A percentile compares a stretch with the other conserved stretches of the same genome.
Conservation (phyloP, 2,797 vertebrate genomes). For the Microctenopoma steveboyesi region DNA sequence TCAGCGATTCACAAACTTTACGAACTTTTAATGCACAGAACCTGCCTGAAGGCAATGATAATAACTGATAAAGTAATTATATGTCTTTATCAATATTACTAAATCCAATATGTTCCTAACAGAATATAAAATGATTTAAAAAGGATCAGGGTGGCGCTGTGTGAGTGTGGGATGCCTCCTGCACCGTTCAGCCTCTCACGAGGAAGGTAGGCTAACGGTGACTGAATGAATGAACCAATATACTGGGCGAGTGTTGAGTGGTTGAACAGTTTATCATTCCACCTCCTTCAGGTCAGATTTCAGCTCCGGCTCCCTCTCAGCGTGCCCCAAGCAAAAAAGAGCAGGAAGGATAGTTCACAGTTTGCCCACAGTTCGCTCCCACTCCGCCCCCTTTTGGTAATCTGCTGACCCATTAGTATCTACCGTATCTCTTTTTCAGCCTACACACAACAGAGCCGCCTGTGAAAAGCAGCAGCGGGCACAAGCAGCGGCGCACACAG, state of each 20-base stretch:
- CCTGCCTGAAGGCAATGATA: no score
- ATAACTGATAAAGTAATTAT: no score
- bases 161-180: background rate
- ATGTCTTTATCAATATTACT: background rate
- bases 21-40: no score
- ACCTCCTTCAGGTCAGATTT: slow-evolving; percentile 24
- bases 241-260: slow-evolving; percentile 1
- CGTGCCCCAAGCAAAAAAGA: slow-evolving; percentile 13
- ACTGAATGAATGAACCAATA: slow-evolving; percentile 33
- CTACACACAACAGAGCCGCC: slow-evolving; percentile 54
- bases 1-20: no score
- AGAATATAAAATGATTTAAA: background rate
- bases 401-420: slow-evolving; percentile 57
- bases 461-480: slow-evolving; percentile 49
- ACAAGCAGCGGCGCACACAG: slow-evolving; percentile 40
- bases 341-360: slow-evolving; percentile 23
- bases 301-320: slow-evolving; percentile 8
- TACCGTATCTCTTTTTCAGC: slow-evolving; percentile 38
- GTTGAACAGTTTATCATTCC: slow-evolving; percentile 20
- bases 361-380: slow-evolving; percentile 36
- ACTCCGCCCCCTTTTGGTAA: slow-evolving; percentile 10
- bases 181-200: background rate
- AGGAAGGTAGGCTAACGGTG: slow-evolving; percentile 1
- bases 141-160: background rate
- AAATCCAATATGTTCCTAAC: background rate